phyloP scores from a whole-genome alignment of 2,888 invertebrate genomes.

The Eupeodes latifasciatus region DNA sequence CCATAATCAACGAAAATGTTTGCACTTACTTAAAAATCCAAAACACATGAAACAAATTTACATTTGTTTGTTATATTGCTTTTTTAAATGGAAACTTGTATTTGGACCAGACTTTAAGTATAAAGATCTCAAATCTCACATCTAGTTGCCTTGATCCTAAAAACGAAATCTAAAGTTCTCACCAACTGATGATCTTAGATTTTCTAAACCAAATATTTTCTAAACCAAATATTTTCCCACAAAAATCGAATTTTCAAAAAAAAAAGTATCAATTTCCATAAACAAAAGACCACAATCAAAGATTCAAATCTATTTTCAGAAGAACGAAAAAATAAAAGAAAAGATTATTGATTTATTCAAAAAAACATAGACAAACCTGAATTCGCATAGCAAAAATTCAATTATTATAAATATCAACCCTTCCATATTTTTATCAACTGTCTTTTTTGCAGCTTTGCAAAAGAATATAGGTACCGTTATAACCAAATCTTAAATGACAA shows the following conservation, averaged over 20 bases:
- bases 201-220: too few species aligned
- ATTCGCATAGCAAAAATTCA: slow-evolving; percentile 45
- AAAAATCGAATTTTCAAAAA: slow-evolving; percentile 4
- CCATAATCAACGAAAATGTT: too few species aligned
- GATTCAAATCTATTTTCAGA: slow-evolving; percentile 32
- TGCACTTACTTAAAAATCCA: too few species aligned
- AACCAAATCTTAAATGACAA: slow-evolving; percentile 36
- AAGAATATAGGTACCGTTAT: not conserved
- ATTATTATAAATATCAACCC: slow-evolving; percentile 26
- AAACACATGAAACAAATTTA: too few species aligned
- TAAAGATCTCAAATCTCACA: too few species aligned
- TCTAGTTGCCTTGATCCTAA: too few species aligned
- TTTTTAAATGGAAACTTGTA: too few species aligned
- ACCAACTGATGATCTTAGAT: too few species aligned
- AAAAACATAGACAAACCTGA: slow-evolving; percentile 50
- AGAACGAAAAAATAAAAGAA: slow-evolving; percentile 32
- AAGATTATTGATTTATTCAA: slow-evolving; percentile 45
- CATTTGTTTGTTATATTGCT: too few species aligned
- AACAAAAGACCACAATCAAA: slow-evolving; percentile 44
- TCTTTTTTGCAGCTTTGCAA: slow-evolving; percentile 46
- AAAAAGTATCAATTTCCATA: slow-evolving; percentile 57
- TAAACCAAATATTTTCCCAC: slow-evolving; percentile 15
- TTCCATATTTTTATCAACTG: slow-evolving; percentile 10
- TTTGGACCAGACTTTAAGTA: too few species aligned
- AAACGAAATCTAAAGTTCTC: too few species aligned